These are phyloP conservation scores for Charadrius vociferus DNA, from an alignment of 2,113 vertebrate species.

Conservation along the genomic window DNA sequence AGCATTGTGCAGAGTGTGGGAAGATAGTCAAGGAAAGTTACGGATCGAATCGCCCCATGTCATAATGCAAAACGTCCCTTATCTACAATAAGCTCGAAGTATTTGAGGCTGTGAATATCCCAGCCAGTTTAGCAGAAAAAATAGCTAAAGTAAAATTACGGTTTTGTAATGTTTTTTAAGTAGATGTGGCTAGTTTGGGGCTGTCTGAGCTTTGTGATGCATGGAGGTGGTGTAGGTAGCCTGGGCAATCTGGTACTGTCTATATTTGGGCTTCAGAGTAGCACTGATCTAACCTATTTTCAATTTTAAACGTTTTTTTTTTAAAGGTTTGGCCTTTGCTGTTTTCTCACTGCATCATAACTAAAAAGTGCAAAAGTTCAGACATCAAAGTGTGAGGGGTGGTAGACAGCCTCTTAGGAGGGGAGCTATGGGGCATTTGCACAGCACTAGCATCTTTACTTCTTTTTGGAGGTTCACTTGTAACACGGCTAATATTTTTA, in stretches of 20 bases:
- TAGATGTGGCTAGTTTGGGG: background rate
- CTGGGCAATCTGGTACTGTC: background rate
- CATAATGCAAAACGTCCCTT: background rate
- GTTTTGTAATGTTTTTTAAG: background rate
- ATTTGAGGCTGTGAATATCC: background rate
- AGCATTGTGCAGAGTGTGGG: background rate
- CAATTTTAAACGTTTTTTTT: background rate
- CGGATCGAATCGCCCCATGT: background rate
- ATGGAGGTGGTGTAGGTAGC: constrained; percentile 20
- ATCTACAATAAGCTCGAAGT: background rate
- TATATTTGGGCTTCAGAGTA: background rate
- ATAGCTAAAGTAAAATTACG: background rate
- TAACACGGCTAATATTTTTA: background rate
- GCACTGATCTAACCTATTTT: background rate
- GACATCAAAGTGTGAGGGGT: background rate
- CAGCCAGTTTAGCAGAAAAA: background rate
- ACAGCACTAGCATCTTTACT: background rate
- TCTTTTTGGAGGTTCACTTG: background rate
- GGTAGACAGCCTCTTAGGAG: background rate
- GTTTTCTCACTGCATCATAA: background rate
- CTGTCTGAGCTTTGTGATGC: constrained; percentile 4
- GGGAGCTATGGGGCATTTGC: background rate
- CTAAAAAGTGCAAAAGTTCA: background rate
- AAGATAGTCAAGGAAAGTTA: background rate
- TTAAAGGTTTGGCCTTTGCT: background rate